These are phyloP conservation scores for Blennius ocellaris DNA, from an alignment of 2,113 vertebrate genomes.

Conservation along the genomic window DNA sequence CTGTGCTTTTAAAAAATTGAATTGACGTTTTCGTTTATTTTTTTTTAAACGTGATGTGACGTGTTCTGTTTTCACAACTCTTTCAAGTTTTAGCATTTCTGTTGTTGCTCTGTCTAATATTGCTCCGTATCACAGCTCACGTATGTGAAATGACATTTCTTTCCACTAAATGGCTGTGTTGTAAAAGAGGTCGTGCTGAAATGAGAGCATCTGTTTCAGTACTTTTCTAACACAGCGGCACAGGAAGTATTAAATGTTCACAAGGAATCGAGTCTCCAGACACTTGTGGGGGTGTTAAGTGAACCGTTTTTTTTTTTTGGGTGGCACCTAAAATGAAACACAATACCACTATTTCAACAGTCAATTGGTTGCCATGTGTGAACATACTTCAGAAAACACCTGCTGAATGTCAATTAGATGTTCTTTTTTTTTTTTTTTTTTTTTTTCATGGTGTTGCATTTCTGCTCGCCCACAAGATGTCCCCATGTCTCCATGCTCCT, in stretches of 20 bases:
- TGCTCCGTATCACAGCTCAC: too few relatives aligned
- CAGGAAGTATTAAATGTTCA: conserved; percentile 68
- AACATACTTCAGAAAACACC: conserved; percentile 37
- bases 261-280: conserved; percentile 53
- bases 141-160: too few relatives aligned
- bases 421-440: conserved; percentile 9
- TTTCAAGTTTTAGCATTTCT: too few relatives aligned
- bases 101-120: too few relatives aligned
- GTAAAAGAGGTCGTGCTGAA: neutral
- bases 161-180: conserved; percentile 16
- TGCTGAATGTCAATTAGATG: conserved; percentile 50
- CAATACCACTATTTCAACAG: conserved; percentile 41
- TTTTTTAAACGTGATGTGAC: too few relatives aligned
- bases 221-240: conserved; percentile 37
- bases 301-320: conserved; percentile 23
- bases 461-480: conserved; percentile 73
- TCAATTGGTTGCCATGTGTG: conserved; percentile 39
- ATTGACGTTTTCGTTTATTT: too few relatives aligned
- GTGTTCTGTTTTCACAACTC: too few relatives aligned
- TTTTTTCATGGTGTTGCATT: conserved; percentile 30
- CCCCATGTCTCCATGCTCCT: conserved; percentile 47
- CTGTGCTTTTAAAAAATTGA: too few relatives aligned
- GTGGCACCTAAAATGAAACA: conserved; percentile 42
- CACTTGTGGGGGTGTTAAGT: conserved; percentile 34
- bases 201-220: conserved; percentile 49